Percentiles rank a stretch among this genome's conserved stretches.
phyloP scores from a whole-genome alignment of 2,888 invertebrate genomes.

The Nomada ferruginata region DNA sequence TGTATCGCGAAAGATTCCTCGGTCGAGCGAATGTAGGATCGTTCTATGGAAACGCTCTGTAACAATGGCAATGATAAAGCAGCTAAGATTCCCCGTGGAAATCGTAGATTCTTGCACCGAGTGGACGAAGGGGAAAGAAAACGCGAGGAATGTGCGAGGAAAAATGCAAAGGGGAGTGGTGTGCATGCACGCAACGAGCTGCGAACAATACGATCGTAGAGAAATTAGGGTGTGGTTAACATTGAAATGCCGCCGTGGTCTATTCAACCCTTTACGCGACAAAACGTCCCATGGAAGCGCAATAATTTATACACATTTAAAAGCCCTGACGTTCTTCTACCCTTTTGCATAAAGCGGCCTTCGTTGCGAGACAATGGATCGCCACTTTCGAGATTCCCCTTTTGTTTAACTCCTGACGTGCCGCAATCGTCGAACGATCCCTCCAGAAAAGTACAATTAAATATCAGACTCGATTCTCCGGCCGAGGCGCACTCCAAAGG shows the following conservation, averaged over 20 bases:
- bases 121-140: not conserved
- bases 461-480: not conserved
- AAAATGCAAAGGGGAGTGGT: constrained; percentile 41
- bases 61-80: not conserved
- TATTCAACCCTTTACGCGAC: constrained; percentile 55
- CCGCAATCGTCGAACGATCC: constrained; percentile 3
- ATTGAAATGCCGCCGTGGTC: constrained; percentile 61
- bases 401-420: not conserved
- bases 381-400: constrained; percentile 12
- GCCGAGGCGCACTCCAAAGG: too few species aligned
- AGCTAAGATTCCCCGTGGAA: too few species aligned
- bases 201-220: constrained; percentile 22
- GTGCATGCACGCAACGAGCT: constrained; percentile 35
- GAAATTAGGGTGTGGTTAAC: constrained; percentile 58
- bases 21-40: too few species aligned
- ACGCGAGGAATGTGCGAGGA: not conserved
- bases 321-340: constrained; percentile 13
- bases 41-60: too few species aligned
- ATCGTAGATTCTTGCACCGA: not conserved
- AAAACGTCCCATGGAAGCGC: constrained; percentile 20
- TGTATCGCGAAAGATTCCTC: too few species aligned
- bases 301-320: constrained; percentile 20
- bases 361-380: constrained; percentile 9
- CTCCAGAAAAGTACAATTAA: not conserved
- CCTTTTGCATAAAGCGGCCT: constrained; percentile 10